Conservation (phyloP, 1,140 invertebrate genomes). For the Nasonia giraulti region DNA sequence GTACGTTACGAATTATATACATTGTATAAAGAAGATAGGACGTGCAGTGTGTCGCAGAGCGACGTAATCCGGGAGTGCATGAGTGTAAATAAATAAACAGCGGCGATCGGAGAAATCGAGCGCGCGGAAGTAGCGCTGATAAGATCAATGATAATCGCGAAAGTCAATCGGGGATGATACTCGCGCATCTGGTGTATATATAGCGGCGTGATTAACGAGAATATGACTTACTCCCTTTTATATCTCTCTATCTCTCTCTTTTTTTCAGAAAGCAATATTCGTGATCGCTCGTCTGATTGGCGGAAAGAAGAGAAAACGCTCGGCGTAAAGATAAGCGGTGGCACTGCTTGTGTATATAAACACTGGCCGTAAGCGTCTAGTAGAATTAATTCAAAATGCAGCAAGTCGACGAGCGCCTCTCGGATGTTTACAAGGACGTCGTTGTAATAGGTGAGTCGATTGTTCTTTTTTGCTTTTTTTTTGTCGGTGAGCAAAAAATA, state of each 20-base stretch:
- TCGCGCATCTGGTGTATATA: too few relatives aligned
- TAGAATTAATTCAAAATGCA: constrained; percentile 43
- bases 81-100: too few relatives aligned
- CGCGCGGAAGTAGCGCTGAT: too few relatives aligned
- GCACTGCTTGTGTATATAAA: not conserved
- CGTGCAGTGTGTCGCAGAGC: too few relatives aligned
- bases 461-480: not conserved
- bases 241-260: too few relatives aligned
- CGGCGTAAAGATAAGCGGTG: not conserved
- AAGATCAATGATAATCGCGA: too few relatives aligned
- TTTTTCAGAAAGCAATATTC: constrained; percentile 31
- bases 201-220: not conserved
- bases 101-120: too few relatives aligned
- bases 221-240: not conserved
- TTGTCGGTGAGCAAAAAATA: too few relatives aligned
- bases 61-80: too few relatives aligned
- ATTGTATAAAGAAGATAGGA: too few relatives aligned
- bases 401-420: constrained; percentile 46
- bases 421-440: constrained; percentile 78
- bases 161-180: too few relatives aligned
- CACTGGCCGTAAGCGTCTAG: not conserved
- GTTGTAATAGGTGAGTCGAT: constrained; percentile 77
- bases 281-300: constrained; percentile 7
- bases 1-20: too few relatives aligned
- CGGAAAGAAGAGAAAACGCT: constrained; percentile 19